Percentiles rank a stretch among this genome's conserved stretches.
phyloP scores from a whole-genome alignment of 2,888 invertebrate genomes.

The Antheraea yamamai region DNA sequence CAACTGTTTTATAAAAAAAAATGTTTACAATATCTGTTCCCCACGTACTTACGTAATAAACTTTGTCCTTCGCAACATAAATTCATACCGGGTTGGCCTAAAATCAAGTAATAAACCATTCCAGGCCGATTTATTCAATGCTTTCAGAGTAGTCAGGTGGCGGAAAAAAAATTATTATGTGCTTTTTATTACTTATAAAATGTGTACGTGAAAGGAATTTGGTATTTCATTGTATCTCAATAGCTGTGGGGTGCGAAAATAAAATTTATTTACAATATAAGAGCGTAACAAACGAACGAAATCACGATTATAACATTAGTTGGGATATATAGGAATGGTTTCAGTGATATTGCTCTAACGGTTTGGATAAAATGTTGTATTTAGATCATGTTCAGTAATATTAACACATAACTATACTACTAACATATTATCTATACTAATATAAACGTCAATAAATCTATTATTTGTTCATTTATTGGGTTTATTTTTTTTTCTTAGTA shows the following conservation, averaged over 20 bases:
- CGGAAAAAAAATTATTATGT: not conserved
- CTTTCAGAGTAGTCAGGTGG: not conserved
- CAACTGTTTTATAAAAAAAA: too few relatives aligned
- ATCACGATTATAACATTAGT: too few relatives aligned
- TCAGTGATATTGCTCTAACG: too few relatives aligned
- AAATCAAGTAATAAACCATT: conserved; percentile 10
- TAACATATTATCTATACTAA: too few relatives aligned
- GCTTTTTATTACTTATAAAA: conserved; percentile 1
- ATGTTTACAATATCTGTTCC: not conserved
- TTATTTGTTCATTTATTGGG: too few relatives aligned
- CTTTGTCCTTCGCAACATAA: not conserved
- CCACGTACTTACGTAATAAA: not conserved
- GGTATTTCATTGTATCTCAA: not conserved
- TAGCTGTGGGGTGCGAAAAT: not conserved
- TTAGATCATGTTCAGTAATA: too few relatives aligned
- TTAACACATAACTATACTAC: too few relatives aligned
- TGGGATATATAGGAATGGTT: too few relatives aligned
- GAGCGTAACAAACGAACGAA: too few relatives aligned
- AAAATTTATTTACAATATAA: not conserved
- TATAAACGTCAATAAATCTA: too few relatives aligned
- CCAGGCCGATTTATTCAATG: not conserved
- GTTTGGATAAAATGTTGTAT: too few relatives aligned
- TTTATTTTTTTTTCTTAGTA: too few relatives aligned
- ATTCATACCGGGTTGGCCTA: not conserved
- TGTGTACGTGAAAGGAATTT: not conserved